Conservation (phyloP, 2,797 vertebrate genomes). For the Sebastes taczanowskii region DNA sequence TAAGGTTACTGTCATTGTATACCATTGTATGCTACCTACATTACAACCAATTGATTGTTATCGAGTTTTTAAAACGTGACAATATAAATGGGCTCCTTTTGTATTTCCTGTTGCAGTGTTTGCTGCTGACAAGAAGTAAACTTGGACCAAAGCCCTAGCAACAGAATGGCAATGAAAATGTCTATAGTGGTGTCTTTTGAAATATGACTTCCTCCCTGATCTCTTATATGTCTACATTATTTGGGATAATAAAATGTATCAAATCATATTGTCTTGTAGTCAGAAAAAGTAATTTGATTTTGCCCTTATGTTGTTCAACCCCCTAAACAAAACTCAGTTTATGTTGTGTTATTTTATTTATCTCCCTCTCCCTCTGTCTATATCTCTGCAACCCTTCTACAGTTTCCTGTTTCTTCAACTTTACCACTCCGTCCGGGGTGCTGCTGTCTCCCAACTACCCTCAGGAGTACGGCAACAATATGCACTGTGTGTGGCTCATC, state of each 20-base stretch:
- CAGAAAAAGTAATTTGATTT: slow-evolving; percentile 22
- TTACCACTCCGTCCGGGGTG: slow-evolving; percentile 93
- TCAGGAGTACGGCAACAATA: slow-evolving; percentile 96
- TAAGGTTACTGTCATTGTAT: not conserved
- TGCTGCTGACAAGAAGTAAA: not conserved
- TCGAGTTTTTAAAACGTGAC: not conserved
- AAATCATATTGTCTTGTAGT: slow-evolving; percentile 3
- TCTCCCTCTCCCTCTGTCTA: not conserved
- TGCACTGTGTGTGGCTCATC: slow-evolving; percentile 99
- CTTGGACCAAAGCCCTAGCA: not conserved
- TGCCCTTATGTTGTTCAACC: not conserved
- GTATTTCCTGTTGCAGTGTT: not conserved
- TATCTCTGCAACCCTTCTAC: slow-evolving; percentile 33
- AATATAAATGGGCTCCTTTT: not conserved
- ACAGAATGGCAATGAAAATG: not conserved
- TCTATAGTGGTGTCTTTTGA: not conserved
- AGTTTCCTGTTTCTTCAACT: slow-evolving; percentile 99
- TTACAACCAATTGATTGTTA: not conserved
- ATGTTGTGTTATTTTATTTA: slow-evolving; percentile 26
- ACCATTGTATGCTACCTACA: not conserved
- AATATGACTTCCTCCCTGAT: slow-evolving; percentile 13
- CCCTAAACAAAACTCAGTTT: slow-evolving; percentile 9
- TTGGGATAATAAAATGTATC: slow-evolving; percentile 13
- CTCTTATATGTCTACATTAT: not conserved
- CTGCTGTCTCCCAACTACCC: slow-evolving; percentile 98